Evolutionary conservation across 2,888 invertebrate species (phyloP).

Genomic region (Apamea crenata): DNA sequence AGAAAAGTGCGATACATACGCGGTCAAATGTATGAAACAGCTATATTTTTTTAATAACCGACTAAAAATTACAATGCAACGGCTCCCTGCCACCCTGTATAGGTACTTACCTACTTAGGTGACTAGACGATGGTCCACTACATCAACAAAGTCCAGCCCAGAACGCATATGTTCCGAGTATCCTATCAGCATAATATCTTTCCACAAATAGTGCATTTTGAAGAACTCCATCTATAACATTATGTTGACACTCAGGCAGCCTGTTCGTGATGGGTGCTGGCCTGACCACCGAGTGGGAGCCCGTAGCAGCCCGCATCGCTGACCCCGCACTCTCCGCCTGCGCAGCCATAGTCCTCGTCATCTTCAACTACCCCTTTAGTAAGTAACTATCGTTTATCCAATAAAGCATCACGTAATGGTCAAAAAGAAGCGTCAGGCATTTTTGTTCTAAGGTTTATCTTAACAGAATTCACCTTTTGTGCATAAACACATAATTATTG

Average conservation of each 20-base stretch:
- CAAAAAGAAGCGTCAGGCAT: neutral
- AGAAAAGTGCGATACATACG: too few relatives aligned
- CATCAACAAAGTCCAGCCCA: neutral
- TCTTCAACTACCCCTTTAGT: slow-evolving; percentile 95
- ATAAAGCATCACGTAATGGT: neutral
- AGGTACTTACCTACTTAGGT: neutral
- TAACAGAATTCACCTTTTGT: neutral
- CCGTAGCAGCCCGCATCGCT: slow-evolving; percentile 88
- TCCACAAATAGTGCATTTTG: neutral
- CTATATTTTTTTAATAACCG: too few relatives aligned
- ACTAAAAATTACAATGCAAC: too few relatives aligned
- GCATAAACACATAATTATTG: neutral
- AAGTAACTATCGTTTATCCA: slow-evolving; percentile 68
- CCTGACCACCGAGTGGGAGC: slow-evolving; percentile 86
- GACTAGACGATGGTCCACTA: neutral
- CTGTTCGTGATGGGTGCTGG: slow-evolving; percentile 93
- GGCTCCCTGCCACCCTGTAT: too few relatives aligned
- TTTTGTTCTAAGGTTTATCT: neutral
- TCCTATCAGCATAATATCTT: neutral
- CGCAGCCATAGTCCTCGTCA: slow-evolving; percentile 93
- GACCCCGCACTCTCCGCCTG: slow-evolving; percentile 94
- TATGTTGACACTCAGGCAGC: slow-evolving; percentile 89
- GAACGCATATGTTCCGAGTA: neutral
- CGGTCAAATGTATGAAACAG: too few relatives aligned
- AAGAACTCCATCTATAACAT: neutral